Percentiles rank a stretch among this genome's conserved stretches.
These are phyloP conservation scores for Lepus europaeus DNA, from an alignment of 2,113 vertebrate species.

Conservation along the genomic window DNA sequence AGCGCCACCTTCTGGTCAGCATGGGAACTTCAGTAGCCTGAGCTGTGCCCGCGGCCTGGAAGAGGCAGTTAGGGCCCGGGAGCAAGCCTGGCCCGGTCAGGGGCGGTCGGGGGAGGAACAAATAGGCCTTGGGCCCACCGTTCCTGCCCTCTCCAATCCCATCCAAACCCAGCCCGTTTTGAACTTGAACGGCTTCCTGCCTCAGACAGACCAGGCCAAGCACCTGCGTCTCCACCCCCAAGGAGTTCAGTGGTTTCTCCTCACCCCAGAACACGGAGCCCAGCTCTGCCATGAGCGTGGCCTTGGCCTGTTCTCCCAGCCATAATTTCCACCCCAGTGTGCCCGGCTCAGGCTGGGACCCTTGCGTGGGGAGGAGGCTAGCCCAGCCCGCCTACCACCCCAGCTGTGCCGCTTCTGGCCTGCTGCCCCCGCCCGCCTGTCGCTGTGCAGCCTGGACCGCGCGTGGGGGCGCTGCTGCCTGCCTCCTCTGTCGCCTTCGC, in stretches of 20 bases:
- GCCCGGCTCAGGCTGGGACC: neutral
- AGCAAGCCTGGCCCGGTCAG: neutral
- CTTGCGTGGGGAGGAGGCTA: slow-evolving; percentile 23
- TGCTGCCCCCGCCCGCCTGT: neutral
- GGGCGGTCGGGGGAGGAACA: neutral
- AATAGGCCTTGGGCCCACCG: neutral
- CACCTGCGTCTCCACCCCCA: neutral
- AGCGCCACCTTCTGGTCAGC: no score
- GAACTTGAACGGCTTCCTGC: neutral
- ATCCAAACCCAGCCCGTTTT: neutral
- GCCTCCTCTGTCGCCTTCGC: neutral
- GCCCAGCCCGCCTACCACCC: neutral
- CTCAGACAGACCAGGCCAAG: neutral
- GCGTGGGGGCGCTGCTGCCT: neutral
- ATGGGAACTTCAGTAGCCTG: no score
- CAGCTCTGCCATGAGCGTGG: neutral
- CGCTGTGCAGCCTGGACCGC: neutral
- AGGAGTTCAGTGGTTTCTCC: neutral
- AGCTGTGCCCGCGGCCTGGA: neutral
- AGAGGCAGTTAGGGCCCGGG: neutral
- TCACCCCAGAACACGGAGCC: slow-evolving; percentile 8
- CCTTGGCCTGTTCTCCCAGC: no score
- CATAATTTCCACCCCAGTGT: neutral
- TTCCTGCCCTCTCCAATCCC: accelerated
- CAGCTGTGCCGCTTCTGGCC: neutral